Evolutionary conservation across 1,140 invertebrate species (phyloP).

Genomic region (Drosophila nannoptera): DNA sequence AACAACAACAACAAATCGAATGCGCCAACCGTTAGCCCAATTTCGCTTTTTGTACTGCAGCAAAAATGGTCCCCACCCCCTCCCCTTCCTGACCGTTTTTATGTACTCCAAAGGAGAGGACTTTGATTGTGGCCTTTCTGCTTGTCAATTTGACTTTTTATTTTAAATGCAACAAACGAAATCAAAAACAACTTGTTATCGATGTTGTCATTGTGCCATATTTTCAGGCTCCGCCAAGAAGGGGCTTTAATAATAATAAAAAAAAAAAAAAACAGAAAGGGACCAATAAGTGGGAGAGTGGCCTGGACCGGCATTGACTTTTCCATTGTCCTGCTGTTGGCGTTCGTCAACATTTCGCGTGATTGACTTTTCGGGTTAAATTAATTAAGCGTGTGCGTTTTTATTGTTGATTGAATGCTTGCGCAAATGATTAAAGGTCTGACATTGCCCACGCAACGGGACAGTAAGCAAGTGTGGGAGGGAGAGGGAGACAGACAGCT

Average conservation of each 20-base stretch:
- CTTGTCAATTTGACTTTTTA: slow-evolving; percentile 58
- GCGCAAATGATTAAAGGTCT: slow-evolving; percentile 18
- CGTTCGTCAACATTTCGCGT: slow-evolving; percentile 63
- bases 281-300: not conserved
- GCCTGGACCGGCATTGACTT: not conserved
- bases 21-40: slow-evolving; percentile 16
- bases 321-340: slow-evolving; percentile 21
- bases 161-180: slow-evolving; percentile 63
- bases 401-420: slow-evolving; percentile 71
- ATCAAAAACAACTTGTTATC: slow-evolving; percentile 74
- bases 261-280: too few relatives aligned
- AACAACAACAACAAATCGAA: not conserved
- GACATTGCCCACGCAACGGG: not conserved
- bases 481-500: too few relatives aligned
- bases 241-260: slow-evolving; percentile 6
- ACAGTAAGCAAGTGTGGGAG: too few relatives aligned
- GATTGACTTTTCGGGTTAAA: slow-evolving; percentile 73
- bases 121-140: slow-evolving; percentile 60
- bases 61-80: slow-evolving; percentile 12
- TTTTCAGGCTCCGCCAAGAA: slow-evolving; percentile 22
- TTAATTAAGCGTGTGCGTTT: slow-evolving; percentile 77
- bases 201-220: slow-evolving; percentile 63
- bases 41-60: not conserved
- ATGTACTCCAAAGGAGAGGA: slow-evolving; percentile 24
- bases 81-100: slow-evolving; percentile 19